Evolutionary conservation across 2,797 vertebrate genomes (phyloP), one percentile per base, ranked within the genome.

Genomic region (Schizopygopsis malacanthus): DNA sequence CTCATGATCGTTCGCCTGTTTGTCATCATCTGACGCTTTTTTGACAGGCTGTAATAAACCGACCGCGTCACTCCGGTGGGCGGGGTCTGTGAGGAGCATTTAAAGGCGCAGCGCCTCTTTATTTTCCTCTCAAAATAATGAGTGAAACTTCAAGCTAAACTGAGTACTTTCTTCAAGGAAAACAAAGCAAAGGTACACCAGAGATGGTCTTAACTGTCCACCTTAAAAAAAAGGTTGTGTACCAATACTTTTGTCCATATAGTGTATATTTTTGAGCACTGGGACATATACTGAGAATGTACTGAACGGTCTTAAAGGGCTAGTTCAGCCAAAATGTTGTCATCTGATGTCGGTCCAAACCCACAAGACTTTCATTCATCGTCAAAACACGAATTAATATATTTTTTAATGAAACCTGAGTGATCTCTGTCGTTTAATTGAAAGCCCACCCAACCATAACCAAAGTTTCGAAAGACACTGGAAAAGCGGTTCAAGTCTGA

Each of bases 11-110:
- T 91, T 91, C 92, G 94, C 92, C 92, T 90, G 90, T 90, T 92
- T 92, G 90, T 93, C 93, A 92, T 91, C 88, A 92, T 90, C 92
- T 90, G 92, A 93, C 91, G 90, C 92, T 70, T 89, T 89, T 89
- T 90, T 93, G 92, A 91, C 91, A 93, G 90, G 79, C 89, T 79
- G 88, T 88, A 87, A 88, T 90, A 90, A 92, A 91, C 89, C 84
- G 88, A 77, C n/a, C 63, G 86, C 85, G 90, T 91, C 89, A 89
- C 39, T n/a, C 22, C 43, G 67, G 87, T 70, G 85, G 88, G 90
- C 85, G 86, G 79, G 81, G 83, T 52, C 71, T 70, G 10, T 18
- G 22, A 20, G 83, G 22, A 77, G 20, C 37, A 78, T 85, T 92
- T 92, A 91, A 91, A 90, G 90, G 79, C 83, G 84, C 90, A 90